Base-by-base conservation (phyloP, 2,888 invertebrate genomes). In the Marronus borbonicus region DNA sequence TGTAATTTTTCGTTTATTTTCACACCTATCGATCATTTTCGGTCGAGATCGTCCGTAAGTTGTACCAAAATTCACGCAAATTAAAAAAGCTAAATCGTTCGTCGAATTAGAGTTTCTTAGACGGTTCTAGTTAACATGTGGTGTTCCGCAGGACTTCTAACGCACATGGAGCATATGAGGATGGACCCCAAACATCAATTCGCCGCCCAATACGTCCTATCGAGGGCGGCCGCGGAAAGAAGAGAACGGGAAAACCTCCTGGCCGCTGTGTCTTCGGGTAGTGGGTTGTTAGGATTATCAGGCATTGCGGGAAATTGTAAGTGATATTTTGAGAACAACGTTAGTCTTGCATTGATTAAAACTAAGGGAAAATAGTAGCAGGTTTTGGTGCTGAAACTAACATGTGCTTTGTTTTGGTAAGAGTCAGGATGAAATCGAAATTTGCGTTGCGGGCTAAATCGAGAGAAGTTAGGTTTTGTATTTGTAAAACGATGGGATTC, bases 121-220 rank as follows among this genome's bases (percentile, higher is more conserved):
- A 14, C 3, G 36, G 5, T n/a, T 14, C 14, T 24, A 52, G 60
- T 80, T 75, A 79, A 62, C 83, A 90, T 60, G 36, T 65, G 65
- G 52, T 74, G 72, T 77, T 72, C 76, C 91, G 39, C 90, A 97
- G 97, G 97, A 86, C 92, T 97, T 44, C 91, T 97, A 78, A 95
- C 96, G 79, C 97, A 97, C 88, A 97, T 97, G 97, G 97, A 97
- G 86, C 97, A 97, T 88, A 97, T 97, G 97, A 92, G 97, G 85
- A 97, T 97, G 97, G 97, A 97, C 88, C 97, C 97, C 0, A 97
- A 97, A 88, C 97, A 97, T 90, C 97, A 97, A 88, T 97, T 97
- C 86, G 97, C 97, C 58, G 97, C 97, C 39, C 97, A 97, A 87
- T 97, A 97, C 89, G 97, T 97, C 62, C 90, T 97, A 50, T 96